Base-by-base conservation (phyloP, 2,113 vertebrate genomes). In the Prietella phreatophila region DNA sequence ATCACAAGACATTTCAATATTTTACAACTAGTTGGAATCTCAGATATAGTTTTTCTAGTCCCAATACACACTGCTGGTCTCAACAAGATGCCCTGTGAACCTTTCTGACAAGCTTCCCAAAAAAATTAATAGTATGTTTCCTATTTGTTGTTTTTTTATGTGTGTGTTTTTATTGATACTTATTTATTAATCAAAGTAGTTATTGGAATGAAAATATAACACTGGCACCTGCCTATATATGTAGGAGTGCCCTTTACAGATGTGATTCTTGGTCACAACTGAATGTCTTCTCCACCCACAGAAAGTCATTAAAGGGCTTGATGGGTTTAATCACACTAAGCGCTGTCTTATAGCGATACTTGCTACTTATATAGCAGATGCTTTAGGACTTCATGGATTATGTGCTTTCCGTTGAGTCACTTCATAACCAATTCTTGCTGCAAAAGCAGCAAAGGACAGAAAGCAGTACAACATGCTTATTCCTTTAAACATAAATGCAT, bases 231-330 rank as follows among this genome's bases (percentile, higher is more conserved):
- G 17, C 33, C 30, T 36, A 71, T 73, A 73, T 39, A 14, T 69
- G 47, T 53, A 8, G 39, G 47, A n/a, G 0, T 79, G 14, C n/a
- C 53, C n/a, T 20, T 56, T 56, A 53, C 47, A n/a, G 0, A 50
- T 78, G 6, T 22, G 30, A 14, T 36, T 69, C 30, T 33, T 69
- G n/a, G 20, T 79, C 14, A 79, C 47, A 78, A 27, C 1, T 78
- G 22, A 79, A 53, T 55, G n/a, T 80, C n/a, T 80, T 33, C 50
- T 80, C 30, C 9, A 20, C 25, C 30, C 53, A 81, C 17, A 30
- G 20, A 58, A 81, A 79, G 75, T 58, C 78, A 58, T 58, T 82
- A 36, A 82, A 82, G 55, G 79, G 10, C 30, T 81, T 81, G 53
- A 22, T 22, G n/a, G 14, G 42, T 81, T 17, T 58, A 81, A 58